Conservation (phyloP, 2,888 invertebrate species). For the Chelonus formosanus region DNA sequence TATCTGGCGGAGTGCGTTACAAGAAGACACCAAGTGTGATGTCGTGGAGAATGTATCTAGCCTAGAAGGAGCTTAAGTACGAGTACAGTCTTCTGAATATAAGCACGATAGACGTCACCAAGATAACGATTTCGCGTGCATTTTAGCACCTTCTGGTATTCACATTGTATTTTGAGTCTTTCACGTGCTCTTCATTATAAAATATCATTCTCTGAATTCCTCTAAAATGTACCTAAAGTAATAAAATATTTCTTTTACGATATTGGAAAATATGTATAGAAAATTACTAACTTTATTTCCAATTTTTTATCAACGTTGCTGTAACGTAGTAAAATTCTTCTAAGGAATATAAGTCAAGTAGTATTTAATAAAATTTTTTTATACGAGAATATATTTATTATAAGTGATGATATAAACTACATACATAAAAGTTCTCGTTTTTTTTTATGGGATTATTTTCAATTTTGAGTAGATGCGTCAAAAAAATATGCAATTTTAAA, state of each 20-base stretch:
- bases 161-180: too few species aligned
- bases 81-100: background rate
- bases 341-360: too few species aligned
- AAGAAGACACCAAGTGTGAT: slow-evolving; percentile 4
- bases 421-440: too few species aligned
- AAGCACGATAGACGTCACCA: background rate
- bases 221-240: background rate
- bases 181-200: background rate
- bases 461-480: too few species aligned
- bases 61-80: background rate
- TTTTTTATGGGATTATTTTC: too few species aligned
- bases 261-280: slow-evolving; percentile 9
- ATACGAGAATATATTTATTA: too few species aligned
- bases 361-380: too few species aligned
- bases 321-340: too few species aligned
- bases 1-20: slow-evolving; percentile 14
- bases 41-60: background rate
- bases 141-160: background rate
- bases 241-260: background rate
- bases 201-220: background rate
- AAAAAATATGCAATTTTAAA: too few species aligned
- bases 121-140: too few species aligned
- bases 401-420: too few species aligned
- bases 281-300: slow-evolving; percentile 20
- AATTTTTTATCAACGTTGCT: too few species aligned